Percentiles rank a stretch among this genome's conserved stretches.
These are phyloP conservation scores for Tiliacea citrago DNA, from an alignment of 2,888 invertebrate species.

Conservation along the genomic window DNA sequence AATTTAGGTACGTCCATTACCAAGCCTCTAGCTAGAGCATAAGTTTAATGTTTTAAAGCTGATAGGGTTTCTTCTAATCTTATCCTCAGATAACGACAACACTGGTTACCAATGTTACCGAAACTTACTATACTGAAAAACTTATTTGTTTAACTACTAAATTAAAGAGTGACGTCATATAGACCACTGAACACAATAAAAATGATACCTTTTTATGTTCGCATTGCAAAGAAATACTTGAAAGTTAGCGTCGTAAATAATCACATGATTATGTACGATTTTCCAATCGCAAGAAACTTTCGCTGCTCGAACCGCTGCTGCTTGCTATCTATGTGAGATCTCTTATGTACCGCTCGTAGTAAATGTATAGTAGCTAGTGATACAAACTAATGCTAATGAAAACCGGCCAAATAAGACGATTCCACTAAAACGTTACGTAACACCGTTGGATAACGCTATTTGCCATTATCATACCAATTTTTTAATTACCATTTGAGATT, in stretches of 20 bases:
- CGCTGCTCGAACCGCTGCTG: conserved; percentile 50
- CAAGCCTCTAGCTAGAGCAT: conserved; percentile 9
- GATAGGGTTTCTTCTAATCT: conserved; percentile 27
- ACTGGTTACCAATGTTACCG: conserved; percentile 28
- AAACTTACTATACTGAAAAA: conserved; percentile 29
- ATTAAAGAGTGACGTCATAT: conserved; percentile 25
- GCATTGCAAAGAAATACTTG: conserved; percentile 47
- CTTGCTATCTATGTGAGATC: conserved; percentile 52
- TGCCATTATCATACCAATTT: conserved; percentile 61
- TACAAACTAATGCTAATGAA: conserved; percentile 55
- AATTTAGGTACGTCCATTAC: conserved; percentile 22
- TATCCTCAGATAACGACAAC: conserved; percentile 25
- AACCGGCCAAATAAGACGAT: conserved; percentile 40
- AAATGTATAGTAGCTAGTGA: conserved; percentile 27
- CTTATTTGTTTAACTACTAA: conserved; percentile 14
- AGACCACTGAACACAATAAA: conserved; percentile 22
- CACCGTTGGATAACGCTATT: conserved; percentile 63
- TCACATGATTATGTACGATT: conserved; percentile 62
- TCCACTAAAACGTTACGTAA: conserved; percentile 65
- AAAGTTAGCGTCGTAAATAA: conserved; percentile 61
- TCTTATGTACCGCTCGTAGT: conserved; percentile 34
- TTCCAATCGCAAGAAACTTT: conserved; percentile 63
- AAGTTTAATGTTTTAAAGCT: conserved; percentile 34
- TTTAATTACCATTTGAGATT: conserved; percentile 71
- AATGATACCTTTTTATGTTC: conserved; percentile 16